phyloP scores from a whole-genome alignment of 2,797 vertebrate species.

The Sarcophilus harrisii region DNA sequence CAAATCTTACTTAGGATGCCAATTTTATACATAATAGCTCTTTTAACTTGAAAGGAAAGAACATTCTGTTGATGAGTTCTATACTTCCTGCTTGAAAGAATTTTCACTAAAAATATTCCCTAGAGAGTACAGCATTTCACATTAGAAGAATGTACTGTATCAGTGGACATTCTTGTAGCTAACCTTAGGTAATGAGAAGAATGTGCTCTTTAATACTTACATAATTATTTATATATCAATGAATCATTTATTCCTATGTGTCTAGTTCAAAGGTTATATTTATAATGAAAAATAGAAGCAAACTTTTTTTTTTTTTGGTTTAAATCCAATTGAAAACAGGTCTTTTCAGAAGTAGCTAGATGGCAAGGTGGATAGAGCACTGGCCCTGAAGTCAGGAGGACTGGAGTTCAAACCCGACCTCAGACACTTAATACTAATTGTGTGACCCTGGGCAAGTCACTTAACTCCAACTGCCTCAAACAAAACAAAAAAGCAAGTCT shows the following conservation, averaged over 20 bases:
- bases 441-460: too few relatives aligned
- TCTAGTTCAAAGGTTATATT: constrained; percentile 79
- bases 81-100: background rate
- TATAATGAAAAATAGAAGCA: constrained; percentile 70
- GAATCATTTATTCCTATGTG: constrained; percentile 63
- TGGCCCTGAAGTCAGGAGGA: too few relatives aligned
- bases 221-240: constrained; percentile 61
- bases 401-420: too few relatives aligned
- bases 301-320: constrained; percentile 70
- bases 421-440: too few relatives aligned
- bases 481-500: too few relatives aligned
- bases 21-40: constrained; percentile 8
- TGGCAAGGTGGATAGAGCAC: too few relatives aligned
- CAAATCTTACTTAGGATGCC: background rate
- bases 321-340: constrained; percentile 48
- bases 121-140: background rate
- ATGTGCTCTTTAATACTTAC: constrained; percentile 54
- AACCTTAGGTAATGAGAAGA: constrained; percentile 47
- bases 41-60: background rate
- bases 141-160: constrained; percentile 53
- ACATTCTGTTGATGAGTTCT: background rate
- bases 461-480: too few relatives aligned
- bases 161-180: constrained; percentile 45
- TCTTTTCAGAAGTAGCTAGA: too few relatives aligned
- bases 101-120: background rate